Conservation (phyloP, 2,113 vertebrate genomes). For the Xenopus tropicalis region DNA sequence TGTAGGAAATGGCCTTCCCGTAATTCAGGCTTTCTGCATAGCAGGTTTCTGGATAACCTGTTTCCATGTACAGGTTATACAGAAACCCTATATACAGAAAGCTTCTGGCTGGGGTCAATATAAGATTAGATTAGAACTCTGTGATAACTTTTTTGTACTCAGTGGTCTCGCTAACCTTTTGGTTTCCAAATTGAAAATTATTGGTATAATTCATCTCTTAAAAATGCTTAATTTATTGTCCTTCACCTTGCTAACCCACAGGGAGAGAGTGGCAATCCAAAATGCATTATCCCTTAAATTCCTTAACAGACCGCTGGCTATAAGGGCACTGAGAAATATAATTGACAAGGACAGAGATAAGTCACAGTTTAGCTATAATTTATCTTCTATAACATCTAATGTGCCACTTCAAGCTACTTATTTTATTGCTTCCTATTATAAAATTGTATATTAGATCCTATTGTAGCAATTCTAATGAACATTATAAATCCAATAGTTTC, state of each 20-base stretch:
- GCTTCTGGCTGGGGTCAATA: too few relatives aligned
- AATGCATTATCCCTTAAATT: neutral
- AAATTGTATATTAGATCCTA: too few relatives aligned
- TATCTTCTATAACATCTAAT: neutral
- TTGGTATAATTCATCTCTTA: neutral
- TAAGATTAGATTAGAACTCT: too few relatives aligned
- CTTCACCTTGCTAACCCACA: slow-evolving; percentile 3
- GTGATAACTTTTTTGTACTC: too few relatives aligned
- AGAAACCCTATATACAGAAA: too few relatives aligned
- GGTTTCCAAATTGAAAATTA: slow-evolving; percentile 1
- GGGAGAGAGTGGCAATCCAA: neutral
- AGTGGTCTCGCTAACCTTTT: neutral
- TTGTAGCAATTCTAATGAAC: too few relatives aligned
- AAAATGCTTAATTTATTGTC: neutral
- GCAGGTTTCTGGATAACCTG: too few relatives aligned
- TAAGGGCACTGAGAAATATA: neutral
- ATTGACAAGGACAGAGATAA: neutral
- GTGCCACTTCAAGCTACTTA: neutral
- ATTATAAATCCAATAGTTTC: too few relatives aligned
- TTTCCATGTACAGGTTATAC: too few relatives aligned
- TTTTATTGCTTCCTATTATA: too few relatives aligned
- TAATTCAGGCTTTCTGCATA: too few relatives aligned
- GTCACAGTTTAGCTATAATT: neutral
- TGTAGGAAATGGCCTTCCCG: too few relatives aligned
- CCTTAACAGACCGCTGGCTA: neutral